A percentile compares a stretch with the other conserved stretches of the same genome.
Evolutionary conservation across 1,140 invertebrate genomes (phyloP).

Genomic region (Drosophila ficusphila): DNA sequence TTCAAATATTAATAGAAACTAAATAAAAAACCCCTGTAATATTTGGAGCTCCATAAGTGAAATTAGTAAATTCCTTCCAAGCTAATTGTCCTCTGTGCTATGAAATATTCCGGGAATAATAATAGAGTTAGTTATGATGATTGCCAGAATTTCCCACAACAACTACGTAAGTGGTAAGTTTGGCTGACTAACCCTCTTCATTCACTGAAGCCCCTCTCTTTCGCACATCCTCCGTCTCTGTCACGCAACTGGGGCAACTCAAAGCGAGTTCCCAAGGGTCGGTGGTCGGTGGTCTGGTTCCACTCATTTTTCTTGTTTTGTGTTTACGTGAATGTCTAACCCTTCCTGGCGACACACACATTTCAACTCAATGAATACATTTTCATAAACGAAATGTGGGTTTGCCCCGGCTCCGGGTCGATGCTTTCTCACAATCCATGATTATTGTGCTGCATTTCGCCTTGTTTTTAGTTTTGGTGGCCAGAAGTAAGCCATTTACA

Average conservation of each 20-base stretch:
- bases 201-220: neutral
- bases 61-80: neutral
- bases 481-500: conserved; percentile 6
- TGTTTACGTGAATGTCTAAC: conserved; percentile 34
- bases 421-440: conserved; percentile 23
- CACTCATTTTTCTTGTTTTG: conserved; percentile 15
- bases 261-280: conserved; percentile 25
- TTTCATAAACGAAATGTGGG: conserved; percentile 55
- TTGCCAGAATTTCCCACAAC: conserved; percentile 27
- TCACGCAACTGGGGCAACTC: conserved; percentile 39
- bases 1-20: too few species aligned
- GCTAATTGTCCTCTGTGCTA: conserved; percentile 5
- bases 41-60: neutral
- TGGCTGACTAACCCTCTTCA: conserved; percentile 33
- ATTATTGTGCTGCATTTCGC: conserved; percentile 33
- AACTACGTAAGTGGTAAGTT: conserved; percentile 1
- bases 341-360: conserved; percentile 25
- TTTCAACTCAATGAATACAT: conserved; percentile 48
- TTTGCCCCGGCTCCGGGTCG: conserved; percentile 22
- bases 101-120: conserved; percentile 24
- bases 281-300: conserved; percentile 1
- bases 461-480: neutral
- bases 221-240: conserved; percentile 10
- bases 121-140: conserved; percentile 36
- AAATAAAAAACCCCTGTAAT: neutral